A percentile compares a stretch with the other conserved stretches of the same genome.
Evolutionary conservation across 2,113 vertebrate genomes (phyloP).

Genomic region (Lanius ludovicianus): DNA sequence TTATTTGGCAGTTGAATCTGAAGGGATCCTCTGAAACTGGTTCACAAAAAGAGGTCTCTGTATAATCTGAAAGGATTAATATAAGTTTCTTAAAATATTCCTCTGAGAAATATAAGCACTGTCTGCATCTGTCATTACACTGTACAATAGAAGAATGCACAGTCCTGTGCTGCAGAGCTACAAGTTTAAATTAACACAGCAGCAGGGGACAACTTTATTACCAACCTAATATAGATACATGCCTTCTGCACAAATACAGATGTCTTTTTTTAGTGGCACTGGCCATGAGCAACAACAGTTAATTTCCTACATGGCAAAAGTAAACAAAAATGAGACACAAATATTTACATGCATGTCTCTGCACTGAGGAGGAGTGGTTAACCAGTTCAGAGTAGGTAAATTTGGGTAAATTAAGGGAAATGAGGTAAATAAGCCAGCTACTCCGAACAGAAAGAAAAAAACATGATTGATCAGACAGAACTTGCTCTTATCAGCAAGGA

Average conservation of each 20-base stretch:
- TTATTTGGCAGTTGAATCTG: not conserved
- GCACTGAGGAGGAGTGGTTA: not conserved
- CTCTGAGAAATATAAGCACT: not conserved
- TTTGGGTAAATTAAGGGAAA: not conserved
- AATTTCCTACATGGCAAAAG: not conserved
- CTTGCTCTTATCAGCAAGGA: not conserved
- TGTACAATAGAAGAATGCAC: not conserved
- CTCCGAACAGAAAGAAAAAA: not conserved
- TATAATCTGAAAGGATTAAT: not conserved
- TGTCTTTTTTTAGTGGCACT: not conserved
- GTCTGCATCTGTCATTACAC: not conserved
- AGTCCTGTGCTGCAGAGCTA: not conserved
- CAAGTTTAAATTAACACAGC: not conserved
- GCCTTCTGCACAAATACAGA: not conserved
- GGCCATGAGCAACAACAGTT: not conserved
- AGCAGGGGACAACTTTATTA: not conserved
- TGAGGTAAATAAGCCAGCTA: not conserved
- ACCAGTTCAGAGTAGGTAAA: not conserved
- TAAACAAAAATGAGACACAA: not conserved
- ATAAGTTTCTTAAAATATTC: not conserved
- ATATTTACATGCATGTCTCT: not conserved
- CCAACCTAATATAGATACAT: not conserved
- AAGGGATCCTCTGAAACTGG: not conserved
- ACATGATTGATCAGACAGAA: not conserved
- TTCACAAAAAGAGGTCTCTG: not conserved